These are phyloP conservation scores for Clamator glandarius DNA, from an alignment of 2,797 vertebrate species.

Conservation along the genomic window DNA sequence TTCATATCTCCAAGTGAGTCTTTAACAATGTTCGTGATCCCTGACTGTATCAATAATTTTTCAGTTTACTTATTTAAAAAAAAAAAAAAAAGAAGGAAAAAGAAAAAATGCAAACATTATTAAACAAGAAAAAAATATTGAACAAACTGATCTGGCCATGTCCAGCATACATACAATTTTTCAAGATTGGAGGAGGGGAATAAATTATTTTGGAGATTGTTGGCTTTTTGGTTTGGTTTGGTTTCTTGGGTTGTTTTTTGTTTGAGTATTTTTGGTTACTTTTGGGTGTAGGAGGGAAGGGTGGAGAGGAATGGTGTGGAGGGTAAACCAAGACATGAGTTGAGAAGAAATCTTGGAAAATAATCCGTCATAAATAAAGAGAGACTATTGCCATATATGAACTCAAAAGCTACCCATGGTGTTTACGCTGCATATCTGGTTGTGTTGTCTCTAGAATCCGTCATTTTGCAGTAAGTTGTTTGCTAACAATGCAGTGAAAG, in stretches of 20 bases:
- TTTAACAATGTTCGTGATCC: conserved; percentile 91
- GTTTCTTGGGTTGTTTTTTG: conserved; percentile 49
- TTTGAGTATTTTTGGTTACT: not conserved
- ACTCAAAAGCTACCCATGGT: conserved; percentile 86
- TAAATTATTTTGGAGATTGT: conserved; percentile 76
- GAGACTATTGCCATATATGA: conserved; percentile 88
- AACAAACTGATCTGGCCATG: conserved; percentile 74
- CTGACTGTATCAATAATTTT: conserved; percentile 89
- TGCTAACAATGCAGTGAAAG: conserved; percentile 65
- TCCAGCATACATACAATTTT: conserved; percentile 74
- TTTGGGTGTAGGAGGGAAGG: conserved; percentile 32
- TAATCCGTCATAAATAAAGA: conserved; percentile 75
- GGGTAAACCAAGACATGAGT: conserved; percentile 77
- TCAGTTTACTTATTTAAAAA: conserved; percentile 82
- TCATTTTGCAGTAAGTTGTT: conserved; percentile 84
- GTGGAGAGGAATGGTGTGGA: not conserved
- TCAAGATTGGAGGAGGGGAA: conserved; percentile 77
- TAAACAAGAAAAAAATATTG: conserved; percentile 46
- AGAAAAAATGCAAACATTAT: conserved; percentile 55
- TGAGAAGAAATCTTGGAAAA: conserved; percentile 78
- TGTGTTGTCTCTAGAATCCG: conserved; percentile 90
- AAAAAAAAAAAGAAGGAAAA: conserved; percentile 35
- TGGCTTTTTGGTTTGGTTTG: conserved; percentile 35
- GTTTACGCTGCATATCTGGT: conserved; percentile 94
- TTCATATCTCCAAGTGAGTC: conserved; percentile 95